Conservation (phyloP, 1,140 invertebrate species). For the Nomia melanderi region DNA sequence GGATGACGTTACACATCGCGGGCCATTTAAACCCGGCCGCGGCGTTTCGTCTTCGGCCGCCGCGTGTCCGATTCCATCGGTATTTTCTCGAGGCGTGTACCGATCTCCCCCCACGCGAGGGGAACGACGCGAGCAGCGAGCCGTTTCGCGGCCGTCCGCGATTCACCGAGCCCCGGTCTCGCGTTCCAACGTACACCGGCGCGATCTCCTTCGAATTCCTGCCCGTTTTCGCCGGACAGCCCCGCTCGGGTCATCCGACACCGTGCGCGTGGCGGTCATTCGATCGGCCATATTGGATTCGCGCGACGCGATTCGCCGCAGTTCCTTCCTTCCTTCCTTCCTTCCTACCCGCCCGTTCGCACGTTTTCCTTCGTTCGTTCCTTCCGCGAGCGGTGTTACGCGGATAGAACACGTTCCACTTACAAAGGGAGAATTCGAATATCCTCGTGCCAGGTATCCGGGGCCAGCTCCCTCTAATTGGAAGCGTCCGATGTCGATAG, state of each 20-base stretch:
- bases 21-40: slow-evolving; percentile 50
- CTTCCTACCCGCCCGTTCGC: slow-evolving; percentile 15
- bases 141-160: slow-evolving; percentile 11
- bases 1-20: slow-evolving; percentile 29
- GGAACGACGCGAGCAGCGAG: no score
- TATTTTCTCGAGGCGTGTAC: slow-evolving; percentile 47
- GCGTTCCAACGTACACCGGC: slow-evolving; percentile 5
- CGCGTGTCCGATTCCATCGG: slow-evolving; percentile 51
- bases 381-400: slow-evolving; percentile 9
- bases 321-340: no score
- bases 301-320: slow-evolving; percentile 32
- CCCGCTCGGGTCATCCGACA: slow-evolving; percentile 55
- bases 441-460: not conserved
- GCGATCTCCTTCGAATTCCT: slow-evolving; percentile 7
- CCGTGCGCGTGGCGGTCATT: slow-evolving; percentile 58
- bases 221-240: slow-evolving; percentile 38
- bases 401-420: slow-evolving; percentile 31
- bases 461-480: slow-evolving; percentile 1
- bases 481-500: slow-evolving; percentile 10
- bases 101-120: no score
- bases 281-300: slow-evolving; percentile 56
- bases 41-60: slow-evolving; percentile 26
- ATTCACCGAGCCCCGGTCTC: no score
- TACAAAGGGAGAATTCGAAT: slow-evolving; percentile 16
- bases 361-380: no score